These are phyloP conservation scores for Trematomus bernacchii DNA, from an alignment of 2,797 vertebrate genomes.

Conservation along the genomic window DNA sequence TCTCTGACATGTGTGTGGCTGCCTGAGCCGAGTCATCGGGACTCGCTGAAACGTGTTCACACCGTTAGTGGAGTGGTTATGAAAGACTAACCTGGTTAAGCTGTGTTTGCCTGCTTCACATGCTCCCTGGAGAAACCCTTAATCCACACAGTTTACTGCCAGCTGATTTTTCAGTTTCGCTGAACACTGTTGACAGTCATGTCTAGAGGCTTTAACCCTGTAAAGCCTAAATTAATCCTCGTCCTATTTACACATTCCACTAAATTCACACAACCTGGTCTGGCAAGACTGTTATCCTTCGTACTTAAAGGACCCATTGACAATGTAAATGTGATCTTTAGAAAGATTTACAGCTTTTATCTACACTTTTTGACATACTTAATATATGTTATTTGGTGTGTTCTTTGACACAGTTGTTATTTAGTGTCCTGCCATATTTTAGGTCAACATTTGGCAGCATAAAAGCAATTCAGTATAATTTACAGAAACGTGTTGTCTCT, in stretches of 20 bases:
- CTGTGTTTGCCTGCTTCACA: slow-evolving; percentile 17
- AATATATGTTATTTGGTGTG: too few species aligned
- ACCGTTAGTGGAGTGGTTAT: slow-evolving; percentile 56
- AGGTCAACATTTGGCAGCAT: neutral
- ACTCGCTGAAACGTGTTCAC: slow-evolving; percentile 56
- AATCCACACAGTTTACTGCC: slow-evolving; percentile 22
- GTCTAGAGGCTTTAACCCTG: too few species aligned
- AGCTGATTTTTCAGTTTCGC: neutral
- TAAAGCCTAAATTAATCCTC: too few species aligned
- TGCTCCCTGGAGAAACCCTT: slow-evolving; percentile 19
- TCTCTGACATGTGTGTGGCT: slow-evolving; percentile 63
- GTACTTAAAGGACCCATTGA: too few species aligned
- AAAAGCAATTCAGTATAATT: neutral
- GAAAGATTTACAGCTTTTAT: too few species aligned
- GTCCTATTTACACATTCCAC: too few species aligned
- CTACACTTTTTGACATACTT: too few species aligned
- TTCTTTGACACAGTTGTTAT: too few species aligned
- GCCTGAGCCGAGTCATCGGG: slow-evolving; percentile 59
- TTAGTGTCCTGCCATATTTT: neutral
- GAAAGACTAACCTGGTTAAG: slow-evolving; percentile 65
- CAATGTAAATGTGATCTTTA: too few species aligned
- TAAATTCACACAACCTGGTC: too few species aligned
- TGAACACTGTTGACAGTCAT: neutral
- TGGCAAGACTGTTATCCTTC: too few species aligned
- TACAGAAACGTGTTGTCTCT: too few species aligned